Evolutionary conservation across 2,888 invertebrate genomes (phyloP).

Genomic region (Lysandra bellargus): DNA sequence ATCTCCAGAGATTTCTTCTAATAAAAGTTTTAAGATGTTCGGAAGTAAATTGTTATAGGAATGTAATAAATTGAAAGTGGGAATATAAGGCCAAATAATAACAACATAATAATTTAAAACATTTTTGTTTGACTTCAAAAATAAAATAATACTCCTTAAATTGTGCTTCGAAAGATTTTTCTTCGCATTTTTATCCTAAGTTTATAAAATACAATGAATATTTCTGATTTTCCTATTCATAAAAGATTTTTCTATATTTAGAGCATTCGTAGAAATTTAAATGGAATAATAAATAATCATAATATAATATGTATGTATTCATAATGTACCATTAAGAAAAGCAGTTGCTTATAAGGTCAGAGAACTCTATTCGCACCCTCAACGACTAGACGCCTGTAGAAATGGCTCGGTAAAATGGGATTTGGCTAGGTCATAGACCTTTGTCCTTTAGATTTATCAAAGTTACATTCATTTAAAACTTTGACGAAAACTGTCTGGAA

Average conservation of each 20-base stretch:
- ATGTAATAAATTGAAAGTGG: not conserved
- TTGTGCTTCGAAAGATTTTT: too few species aligned
- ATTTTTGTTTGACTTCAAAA: not conserved
- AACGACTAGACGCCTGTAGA: constrained; percentile 1
- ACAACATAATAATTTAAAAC: not conserved
- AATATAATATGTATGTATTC: too few species aligned
- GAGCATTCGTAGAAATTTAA: too few species aligned
- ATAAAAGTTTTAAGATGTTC: constrained; percentile 15
- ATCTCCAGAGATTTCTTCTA: constrained; percentile 1
- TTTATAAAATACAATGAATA: too few species aligned
- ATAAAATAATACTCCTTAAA: too few species aligned
- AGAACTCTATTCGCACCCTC: not conserved
- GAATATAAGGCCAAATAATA: not conserved
- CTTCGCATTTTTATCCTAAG: too few species aligned
- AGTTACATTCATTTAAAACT: constrained; percentile 9
- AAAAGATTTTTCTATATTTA: too few species aligned
- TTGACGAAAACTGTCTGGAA: not conserved
- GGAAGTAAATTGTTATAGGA: not conserved
- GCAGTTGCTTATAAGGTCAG: not conserved
- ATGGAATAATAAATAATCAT: too few species aligned
- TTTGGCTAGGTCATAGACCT: constrained; percentile 8
- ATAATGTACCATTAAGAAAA: not conserved
- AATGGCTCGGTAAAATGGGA: not conserved
- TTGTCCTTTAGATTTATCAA: not conserved
- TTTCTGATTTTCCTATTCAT: too few species aligned